phyloP scores from a whole-genome alignment of 2,888 invertebrate genomes.

The Netelia fuscicornis region DNA sequence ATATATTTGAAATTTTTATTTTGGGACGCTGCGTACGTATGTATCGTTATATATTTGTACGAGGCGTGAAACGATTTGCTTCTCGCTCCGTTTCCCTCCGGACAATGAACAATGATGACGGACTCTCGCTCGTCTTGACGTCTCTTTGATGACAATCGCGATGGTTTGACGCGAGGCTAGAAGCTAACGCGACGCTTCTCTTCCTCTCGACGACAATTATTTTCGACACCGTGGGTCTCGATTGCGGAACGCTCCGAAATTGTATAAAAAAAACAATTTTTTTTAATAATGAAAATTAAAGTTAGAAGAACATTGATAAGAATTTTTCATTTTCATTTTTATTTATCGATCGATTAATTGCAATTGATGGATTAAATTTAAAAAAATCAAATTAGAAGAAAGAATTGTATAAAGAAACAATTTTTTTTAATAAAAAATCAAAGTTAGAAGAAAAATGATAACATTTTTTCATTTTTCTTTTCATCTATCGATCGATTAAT shows the following conservation, averaged over 20 bases:
- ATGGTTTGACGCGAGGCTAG: background rate
- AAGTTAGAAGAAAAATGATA: no score
- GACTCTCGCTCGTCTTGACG: slow-evolving; percentile 18
- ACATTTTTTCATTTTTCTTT: no score
- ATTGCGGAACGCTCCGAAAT: slow-evolving; percentile 53
- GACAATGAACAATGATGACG: slow-evolving; percentile 61
- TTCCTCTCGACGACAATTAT: slow-evolving; percentile 48
- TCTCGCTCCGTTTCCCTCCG: slow-evolving; percentile 60
- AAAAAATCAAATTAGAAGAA: no score
- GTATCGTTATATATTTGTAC: slow-evolving; percentile 38
- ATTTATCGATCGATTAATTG: no score
- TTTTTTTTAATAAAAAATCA: no score
- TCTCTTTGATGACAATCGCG: slow-evolving; percentile 37
- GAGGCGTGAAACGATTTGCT: slow-evolving; percentile 49
- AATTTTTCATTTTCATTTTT: background rate
- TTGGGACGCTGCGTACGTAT: slow-evolving; percentile 18
- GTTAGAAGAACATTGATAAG: background rate
- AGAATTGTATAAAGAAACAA: no score
- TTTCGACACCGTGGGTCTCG: slow-evolving; percentile 43
- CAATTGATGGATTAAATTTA: no score
- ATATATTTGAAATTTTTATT: slow-evolving; percentile 15
- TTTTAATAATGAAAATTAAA: background rate
- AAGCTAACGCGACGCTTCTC: slow-evolving; percentile 34
- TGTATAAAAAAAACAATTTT: slow-evolving; percentile 43
- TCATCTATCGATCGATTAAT: no score